Percentiles rank a stretch among this genome's conserved stretches.
Evolutionary conservation across 2,113 vertebrate genomes (phyloP).

Genomic region (Macrotus californicus): DNA sequence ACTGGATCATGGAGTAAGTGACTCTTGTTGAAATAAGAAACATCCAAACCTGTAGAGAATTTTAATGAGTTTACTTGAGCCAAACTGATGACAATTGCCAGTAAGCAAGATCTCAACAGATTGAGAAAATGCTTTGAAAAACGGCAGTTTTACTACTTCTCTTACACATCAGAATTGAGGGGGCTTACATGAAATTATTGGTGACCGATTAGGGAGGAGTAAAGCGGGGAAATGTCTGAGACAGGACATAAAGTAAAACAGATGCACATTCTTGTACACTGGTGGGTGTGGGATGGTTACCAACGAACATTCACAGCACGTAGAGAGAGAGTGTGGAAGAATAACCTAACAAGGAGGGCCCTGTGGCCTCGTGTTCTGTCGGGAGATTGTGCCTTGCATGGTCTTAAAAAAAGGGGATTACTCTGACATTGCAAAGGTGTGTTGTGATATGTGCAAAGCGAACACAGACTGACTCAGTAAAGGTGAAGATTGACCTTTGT

Average conservation of each 20-base stretch:
- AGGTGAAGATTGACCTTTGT: neutral
- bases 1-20: conserved; percentile 20
- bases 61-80: neutral
- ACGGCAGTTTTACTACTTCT: neutral
- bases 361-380: neutral
- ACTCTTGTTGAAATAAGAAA: neutral
- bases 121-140: neutral
- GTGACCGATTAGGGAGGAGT: neutral
- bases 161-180: neutral
- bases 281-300: too few relatives aligned
- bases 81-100: neutral
- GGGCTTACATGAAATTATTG: neutral
- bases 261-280: neutral
- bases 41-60: neutral
- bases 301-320: neutral
- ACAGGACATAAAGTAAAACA: neutral
- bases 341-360: neutral
- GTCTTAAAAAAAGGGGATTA: neutral
- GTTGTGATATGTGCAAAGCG: neutral
- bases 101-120: neutral
- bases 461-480: neutral
- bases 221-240: neutral
- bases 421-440: neutral
- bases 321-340: neutral
- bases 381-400: neutral